Evolutionary conservation across 1,140 invertebrate genomes (phyloP), one percentile per base, ranked within the genome.

Genomic region (Drosophila busckii): DNA sequence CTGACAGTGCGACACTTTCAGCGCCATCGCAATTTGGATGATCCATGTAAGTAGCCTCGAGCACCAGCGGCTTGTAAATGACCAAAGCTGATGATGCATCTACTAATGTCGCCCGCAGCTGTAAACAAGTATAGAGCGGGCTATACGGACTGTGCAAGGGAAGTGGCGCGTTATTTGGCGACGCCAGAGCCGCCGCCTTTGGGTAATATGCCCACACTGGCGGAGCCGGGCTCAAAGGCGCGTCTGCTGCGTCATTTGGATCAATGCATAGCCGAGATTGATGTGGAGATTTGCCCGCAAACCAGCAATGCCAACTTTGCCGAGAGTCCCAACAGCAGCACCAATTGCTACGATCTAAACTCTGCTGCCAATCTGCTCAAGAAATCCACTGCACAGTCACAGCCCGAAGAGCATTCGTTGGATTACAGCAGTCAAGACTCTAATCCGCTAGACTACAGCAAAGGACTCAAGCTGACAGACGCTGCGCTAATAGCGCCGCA

Each of bases 1-100:
- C 90, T 97, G 86, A 97, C 96, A 0, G 96, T 97, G 8, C 90
- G 95, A 61, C 94, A 97, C 87, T 91, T 97, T 45, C 93, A 95
- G 70, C 88, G 92, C 56, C 92, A 93, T 76, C 90, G 92, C 63
- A 92, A 91, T 61, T 86, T 92, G 1, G 91, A 91, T 41, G 90
- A 91, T 63, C 90, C 90, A 23, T 91, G 89, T 92, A 91, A 70
- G 71, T 82, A 6, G 12, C 8, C 19, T 15, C 4, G n/a, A 35
- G 6, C 15, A 29, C 5, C 9, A 4, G 1, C 25, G 9, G 7
- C 17, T 9, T 8, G 3, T 13, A 19, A 28, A 5, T 8, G 10
- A 8, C 2, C 2, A 4, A 2, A 12, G n/a, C 3, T 8, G 1
- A 2, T 9, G 6, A 13, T 13, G 15, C 9, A 9, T 6, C 3